Evolutionary conservation across 2,797 vertebrate species (phyloP).

Genomic region (Sarcoramphus papa): DNA sequence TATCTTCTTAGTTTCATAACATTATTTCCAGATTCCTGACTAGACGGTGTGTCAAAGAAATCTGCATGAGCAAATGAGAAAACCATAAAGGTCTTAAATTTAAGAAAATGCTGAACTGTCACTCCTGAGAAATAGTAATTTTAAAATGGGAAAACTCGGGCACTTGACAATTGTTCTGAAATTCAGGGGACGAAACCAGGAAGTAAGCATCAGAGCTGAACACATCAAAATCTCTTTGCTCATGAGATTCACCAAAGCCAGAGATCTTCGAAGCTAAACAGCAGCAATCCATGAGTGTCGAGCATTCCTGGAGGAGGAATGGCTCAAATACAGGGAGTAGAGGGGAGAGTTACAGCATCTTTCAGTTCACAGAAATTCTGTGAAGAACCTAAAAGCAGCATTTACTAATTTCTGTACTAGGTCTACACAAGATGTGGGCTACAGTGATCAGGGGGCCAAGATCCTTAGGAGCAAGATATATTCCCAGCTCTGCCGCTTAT

Average conservation of each 20-base stretch:
- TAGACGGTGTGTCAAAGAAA: background rate
- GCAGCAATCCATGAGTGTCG: background rate
- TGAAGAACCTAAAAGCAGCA: background rate
- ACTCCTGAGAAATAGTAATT: background rate
- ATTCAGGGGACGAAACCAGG: background rate
- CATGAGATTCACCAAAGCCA: background rate
- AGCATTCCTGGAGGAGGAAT: background rate
- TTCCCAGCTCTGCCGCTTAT: background rate
- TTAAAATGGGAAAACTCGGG: background rate
- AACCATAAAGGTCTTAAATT: background rate
- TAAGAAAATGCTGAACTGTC: background rate
- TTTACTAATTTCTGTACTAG: background rate
- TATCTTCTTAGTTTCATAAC: background rate
- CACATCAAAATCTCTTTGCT: background rate
- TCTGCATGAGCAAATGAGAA: background rate
- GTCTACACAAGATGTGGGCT: background rate
- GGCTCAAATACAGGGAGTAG: background rate
- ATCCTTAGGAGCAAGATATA: background rate
- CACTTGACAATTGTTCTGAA: background rate
- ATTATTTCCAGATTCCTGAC: background rate
- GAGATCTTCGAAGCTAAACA: background rate
- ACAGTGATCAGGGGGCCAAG: background rate
- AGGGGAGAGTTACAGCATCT: background rate
- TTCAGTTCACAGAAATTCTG: background rate
- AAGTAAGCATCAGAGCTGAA: conserved; percentile 8